Evolutionary conservation across 2,888 invertebrate species (phyloP), one percentile per base, ranked within the genome.

Genomic region (Isoperla grammatica): DNA sequence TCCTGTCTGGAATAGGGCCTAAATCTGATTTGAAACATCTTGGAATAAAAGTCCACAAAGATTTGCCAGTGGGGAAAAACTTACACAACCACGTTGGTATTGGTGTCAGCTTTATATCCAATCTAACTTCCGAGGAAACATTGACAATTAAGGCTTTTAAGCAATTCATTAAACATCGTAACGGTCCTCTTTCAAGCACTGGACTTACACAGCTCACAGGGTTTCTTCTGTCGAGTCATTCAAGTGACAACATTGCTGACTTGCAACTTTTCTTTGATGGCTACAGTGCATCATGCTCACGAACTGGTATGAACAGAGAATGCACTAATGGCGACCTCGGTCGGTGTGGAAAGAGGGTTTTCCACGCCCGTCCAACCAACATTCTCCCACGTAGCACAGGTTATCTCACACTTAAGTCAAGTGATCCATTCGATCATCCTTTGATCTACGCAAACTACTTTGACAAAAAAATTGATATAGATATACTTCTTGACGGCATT

Each of bases 371-470:
- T 67, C 70, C 72, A 65, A 68, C 67, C 54, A 64, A 61, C 65
- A 57, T 65, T 40, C 61, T 65, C 61, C 66, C 69, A 67, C 70
- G 69, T 68, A 71, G 70, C 69, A 48, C 19, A 9, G 63, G 63
- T 17, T 29, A 40, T n/a, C 56, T 64, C 15, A 57, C 23, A 9
- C 75, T 93, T 46, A 79, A 79, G 58, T 84, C 84, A 0, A 78
- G 78, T 20, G 81, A 92, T 73, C 90, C 91, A 0, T 70, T 80
- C 13, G 79, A 81, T 4, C 78, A 84, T 42, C 92, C 92, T 0
- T 64, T 83, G 15, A 84, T 93, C 72, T 81, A 86, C 65, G 87
- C 87, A 0, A 89, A 90, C 72, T 92, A 92, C 73, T 78, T 90
- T 68, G 74, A 76, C 4, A 81, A 85, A 23, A 80, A 82, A 0